A percentile compares a stretch with the other conserved stretches of the same genome.
Evolutionary conservation across 2,113 vertebrate genomes (phyloP).

Genomic region (Tichodroma muraria): DNA sequence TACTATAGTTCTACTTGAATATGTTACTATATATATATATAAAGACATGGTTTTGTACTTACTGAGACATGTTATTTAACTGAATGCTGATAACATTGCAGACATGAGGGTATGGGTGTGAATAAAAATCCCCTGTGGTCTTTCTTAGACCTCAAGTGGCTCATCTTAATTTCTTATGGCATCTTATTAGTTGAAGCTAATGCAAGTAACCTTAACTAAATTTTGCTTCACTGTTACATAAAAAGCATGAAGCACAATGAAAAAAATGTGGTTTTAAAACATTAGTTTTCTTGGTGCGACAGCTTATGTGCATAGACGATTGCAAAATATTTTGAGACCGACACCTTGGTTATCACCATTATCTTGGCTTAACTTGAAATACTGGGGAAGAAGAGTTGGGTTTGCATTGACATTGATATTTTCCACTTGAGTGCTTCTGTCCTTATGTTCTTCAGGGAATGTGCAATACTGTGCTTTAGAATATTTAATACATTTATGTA

Average conservation of each 20-base stretch:
- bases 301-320: neutral
- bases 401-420: neutral
- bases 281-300: neutral
- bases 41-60: neutral
- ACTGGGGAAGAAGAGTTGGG: neutral
- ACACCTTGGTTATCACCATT: neutral
- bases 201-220: conserved; percentile 39
- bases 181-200: conserved; percentile 50
- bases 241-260: neutral
- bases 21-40: neutral
- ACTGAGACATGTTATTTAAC: neutral
- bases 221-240: neutral
- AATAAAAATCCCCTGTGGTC: conserved; percentile 48
- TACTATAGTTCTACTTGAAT: neutral
- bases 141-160: conserved; percentile 34
- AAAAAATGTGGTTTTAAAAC: neutral
- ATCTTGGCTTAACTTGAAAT: neutral
- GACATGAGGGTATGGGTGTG: conserved; percentile 7
- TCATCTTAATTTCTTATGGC: conserved; percentile 58
- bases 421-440: neutral
- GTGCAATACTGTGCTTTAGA: neutral
- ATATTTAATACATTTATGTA: neutral
- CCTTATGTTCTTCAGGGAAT: neutral
- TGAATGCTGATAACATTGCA: neutral
- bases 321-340: neutral